phyloP scores from a whole-genome alignment of 2,888 invertebrate species.

The Eristalis pertinax region DNA sequence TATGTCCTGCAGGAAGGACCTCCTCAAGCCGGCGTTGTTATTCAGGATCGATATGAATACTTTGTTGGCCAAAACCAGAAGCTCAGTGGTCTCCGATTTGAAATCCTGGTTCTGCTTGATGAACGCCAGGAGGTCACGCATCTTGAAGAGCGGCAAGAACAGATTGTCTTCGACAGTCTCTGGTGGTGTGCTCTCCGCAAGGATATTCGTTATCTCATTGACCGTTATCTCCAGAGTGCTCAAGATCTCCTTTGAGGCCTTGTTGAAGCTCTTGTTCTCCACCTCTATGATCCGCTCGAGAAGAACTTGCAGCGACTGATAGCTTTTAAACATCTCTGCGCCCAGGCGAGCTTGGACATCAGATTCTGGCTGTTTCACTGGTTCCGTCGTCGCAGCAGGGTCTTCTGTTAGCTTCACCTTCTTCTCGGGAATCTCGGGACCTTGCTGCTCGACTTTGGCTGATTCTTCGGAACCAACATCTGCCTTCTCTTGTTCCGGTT shows the following conservation, averaged over 20 bases:
- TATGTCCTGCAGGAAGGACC: conserved; percentile 74
- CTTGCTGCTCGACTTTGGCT: background rate
- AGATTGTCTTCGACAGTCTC: conserved; percentile 73
- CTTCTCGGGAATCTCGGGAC: background rate
- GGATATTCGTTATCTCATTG: conserved; percentile 68
- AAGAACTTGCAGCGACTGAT: conserved; percentile 41
- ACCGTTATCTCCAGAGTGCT: conserved; percentile 71
- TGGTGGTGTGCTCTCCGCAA: conserved; percentile 49
- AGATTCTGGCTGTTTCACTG: background rate
- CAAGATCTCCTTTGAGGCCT: conserved; percentile 56
- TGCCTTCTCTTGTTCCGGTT: background rate
- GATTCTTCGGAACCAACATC: background rate
- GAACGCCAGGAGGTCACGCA: conserved; percentile 74
- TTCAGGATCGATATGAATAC: conserved; percentile 73
- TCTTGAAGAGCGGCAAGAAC: conserved; percentile 74
- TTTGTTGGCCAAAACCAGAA: conserved; percentile 66
- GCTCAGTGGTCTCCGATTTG: conserved; percentile 14
- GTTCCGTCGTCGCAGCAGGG: too few relatives aligned
- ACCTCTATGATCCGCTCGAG: conserved; percentile 28
- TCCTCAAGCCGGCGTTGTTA: conserved; percentile 73
- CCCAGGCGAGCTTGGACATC: conserved; percentile 7
- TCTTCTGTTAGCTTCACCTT: background rate
- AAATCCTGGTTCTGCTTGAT: conserved; percentile 38
- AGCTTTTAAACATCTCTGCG: conserved; percentile 26
- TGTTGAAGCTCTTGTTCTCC: conserved; percentile 26